Percentiles rank a stretch among this genome's conserved stretches.
Conservation (phyloP, 2,888 invertebrate genomes). For the Adela reaumurella region DNA sequence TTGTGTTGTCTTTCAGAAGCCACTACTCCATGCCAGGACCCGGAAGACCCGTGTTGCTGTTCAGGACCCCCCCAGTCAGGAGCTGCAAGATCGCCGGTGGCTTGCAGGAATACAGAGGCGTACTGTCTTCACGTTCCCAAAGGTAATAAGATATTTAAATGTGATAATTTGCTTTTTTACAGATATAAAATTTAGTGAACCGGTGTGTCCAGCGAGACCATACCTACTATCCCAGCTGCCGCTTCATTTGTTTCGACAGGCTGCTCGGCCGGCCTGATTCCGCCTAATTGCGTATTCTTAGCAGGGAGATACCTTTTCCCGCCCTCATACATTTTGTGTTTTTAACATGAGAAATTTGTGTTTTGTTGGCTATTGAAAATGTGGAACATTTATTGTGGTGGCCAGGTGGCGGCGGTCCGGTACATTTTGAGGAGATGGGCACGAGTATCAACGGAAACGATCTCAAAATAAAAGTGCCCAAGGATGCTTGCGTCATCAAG, state of each 20-base stretch:
- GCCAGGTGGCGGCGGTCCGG: constrained; percentile 37
- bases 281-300: background rate
- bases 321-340: constrained; percentile 1
- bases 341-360: too few species aligned
- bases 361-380: too few species aligned
- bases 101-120: constrained; percentile 38
- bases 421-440: constrained; percentile 47
- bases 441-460: constrained; percentile 40
- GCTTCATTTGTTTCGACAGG: too few species aligned
- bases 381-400: constrained; percentile 39
- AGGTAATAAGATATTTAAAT: too few species aligned
- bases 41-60: constrained; percentile 37
- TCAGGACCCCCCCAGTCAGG: constrained; percentile 21
- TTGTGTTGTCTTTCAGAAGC: too few species aligned
- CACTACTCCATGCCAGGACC: constrained; percentile 31
- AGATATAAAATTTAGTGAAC: too few species aligned
- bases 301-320: background rate
- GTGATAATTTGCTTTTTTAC: too few species aligned
- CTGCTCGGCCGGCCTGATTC: too few species aligned
- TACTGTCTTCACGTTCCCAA: constrained; percentile 46
- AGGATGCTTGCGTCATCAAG: constrained; percentile 36
- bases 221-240: too few species aligned
- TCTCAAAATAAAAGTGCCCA: constrained; percentile 45
- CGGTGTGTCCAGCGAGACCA: too few species aligned
- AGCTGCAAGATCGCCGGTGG: constrained; percentile 8